phyloP scores from a whole-genome alignment of 2,888 invertebrate genomes.

The Syritta pipiens region DNA sequence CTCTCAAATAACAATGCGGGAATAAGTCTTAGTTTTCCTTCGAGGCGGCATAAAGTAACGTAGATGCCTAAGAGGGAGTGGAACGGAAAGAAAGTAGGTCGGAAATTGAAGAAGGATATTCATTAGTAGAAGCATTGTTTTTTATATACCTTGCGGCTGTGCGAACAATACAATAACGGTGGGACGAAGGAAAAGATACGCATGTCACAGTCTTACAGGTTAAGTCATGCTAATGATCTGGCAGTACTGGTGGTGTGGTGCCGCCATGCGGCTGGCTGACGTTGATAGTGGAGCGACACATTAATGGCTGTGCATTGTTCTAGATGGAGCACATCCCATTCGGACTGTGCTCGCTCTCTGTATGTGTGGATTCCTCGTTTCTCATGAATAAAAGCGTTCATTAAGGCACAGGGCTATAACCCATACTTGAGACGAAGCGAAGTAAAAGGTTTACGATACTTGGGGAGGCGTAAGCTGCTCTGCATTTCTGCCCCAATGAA shows the following conservation, averaged over 20 bases:
- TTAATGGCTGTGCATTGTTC: constrained; percentile 33
- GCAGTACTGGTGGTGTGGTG: background rate
- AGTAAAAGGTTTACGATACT: background rate
- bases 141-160: background rate
- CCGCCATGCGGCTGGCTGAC: background rate
- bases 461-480: background rate
- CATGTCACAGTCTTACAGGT: constrained; percentile 25
- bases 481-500: background rate
- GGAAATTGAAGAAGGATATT: constrained; percentile 56
- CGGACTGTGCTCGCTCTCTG: too few relatives aligned
- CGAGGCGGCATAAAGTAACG: background rate
- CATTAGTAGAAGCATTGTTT: constrained; percentile 52
- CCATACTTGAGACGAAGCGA: constrained; percentile 6
- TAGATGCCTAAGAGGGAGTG: too few relatives aligned
- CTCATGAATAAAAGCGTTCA: constrained; percentile 10
- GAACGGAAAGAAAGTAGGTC: constrained; percentile 36
- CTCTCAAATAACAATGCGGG: constrained; percentile 1
- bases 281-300: background rate
- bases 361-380: background rate
- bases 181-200: constrained; percentile 21
- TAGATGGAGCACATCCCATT: background rate
- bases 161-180: background rate
- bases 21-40: too few relatives aligned
- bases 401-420: background rate
- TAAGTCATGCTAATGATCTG: constrained; percentile 47